Evolutionary conservation across 2,888 invertebrate species (phyloP).

Genomic region (Synergus umbraculus): DNA sequence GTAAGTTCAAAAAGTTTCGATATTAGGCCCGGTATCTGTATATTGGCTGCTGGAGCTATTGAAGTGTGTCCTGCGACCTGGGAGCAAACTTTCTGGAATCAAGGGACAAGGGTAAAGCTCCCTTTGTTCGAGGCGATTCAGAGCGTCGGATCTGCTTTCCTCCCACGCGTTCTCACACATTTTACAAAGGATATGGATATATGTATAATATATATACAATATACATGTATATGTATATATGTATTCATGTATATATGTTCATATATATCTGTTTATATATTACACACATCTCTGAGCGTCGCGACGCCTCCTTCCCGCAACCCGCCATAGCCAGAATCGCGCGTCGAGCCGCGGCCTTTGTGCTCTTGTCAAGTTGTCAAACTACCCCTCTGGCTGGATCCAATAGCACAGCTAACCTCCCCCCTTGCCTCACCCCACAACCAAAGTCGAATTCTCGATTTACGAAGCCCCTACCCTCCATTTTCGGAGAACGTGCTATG

Average conservation of each 20-base stretch:
- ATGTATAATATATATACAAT: not conserved
- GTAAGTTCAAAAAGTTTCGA: slow-evolving; percentile 51
- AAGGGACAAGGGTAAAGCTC: slow-evolving; percentile 44
- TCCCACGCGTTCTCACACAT: slow-evolving; percentile 53
- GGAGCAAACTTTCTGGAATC: slow-evolving; percentile 40
- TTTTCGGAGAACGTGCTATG: slow-evolving; percentile 43
- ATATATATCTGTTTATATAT: no score
- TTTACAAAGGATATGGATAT: slow-evolving; percentile 47
- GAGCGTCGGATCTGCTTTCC: slow-evolving; percentile 61
- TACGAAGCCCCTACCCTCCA: slow-evolving; percentile 45
- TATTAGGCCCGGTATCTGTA: slow-evolving; percentile 50
- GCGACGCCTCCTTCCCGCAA: slow-evolving; percentile 78
- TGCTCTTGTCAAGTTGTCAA: slow-evolving; percentile 78
- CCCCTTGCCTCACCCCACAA: slow-evolving; percentile 43
- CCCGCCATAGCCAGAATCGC: slow-evolving; percentile 48
- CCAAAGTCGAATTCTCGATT: slow-evolving; percentile 48
- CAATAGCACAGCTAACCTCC: slow-evolving; percentile 47
- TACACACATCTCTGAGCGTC: slow-evolving; percentile 76
- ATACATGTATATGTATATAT: no score
- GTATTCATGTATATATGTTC: no score
- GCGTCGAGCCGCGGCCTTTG: slow-evolving; percentile 76
- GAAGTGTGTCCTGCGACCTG: slow-evolving; percentile 48
- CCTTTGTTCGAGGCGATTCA: slow-evolving; percentile 65
- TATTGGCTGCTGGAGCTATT: slow-evolving; percentile 47
- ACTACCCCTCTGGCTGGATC: slow-evolving; percentile 72